Conservation (phyloP, 2,888 invertebrate genomes). For the Acrobasis consociella region DNA sequence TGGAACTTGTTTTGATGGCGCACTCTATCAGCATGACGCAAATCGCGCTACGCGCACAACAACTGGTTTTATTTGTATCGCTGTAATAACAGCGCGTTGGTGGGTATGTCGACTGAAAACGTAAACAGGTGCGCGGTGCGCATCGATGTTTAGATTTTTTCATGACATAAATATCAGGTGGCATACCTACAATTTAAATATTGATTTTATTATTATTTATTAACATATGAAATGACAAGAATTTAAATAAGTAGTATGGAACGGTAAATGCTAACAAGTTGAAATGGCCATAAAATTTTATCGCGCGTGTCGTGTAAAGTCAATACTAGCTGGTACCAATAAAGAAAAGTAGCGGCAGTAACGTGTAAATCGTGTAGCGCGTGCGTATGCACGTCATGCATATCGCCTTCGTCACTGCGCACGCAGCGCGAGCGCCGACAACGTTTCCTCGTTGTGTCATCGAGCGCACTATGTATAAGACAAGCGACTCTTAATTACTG, state of each 20-base stretch:
- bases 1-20: slow-evolving; percentile 52
- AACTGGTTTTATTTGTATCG: slow-evolving; percentile 23
- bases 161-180: slow-evolving; percentile 1
- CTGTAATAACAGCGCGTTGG: slow-evolving; percentile 25
- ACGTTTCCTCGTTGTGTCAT: slow-evolving; percentile 59
- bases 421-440: slow-evolving; percentile 56
- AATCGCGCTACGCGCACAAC: slow-evolving; percentile 38
- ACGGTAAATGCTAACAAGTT: background rate
- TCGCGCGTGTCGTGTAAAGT: background rate
- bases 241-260: background rate
- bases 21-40: slow-evolving; percentile 47
- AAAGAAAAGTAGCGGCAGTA: slow-evolving; percentile 17
- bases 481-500: background rate
- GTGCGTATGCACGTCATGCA: slow-evolving; percentile 39
- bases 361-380: slow-evolving; percentile 26
- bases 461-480: slow-evolving; percentile 34
- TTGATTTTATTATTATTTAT: background rate
- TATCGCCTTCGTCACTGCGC: slow-evolving; percentile 67
- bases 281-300: slow-evolving; percentile 6
- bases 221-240: background rate
- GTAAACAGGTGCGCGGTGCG: slow-evolving; percentile 43
- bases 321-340: slow-evolving; percentile 18
- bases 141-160: slow-evolving; percentile 6
- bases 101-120: slow-evolving; percentile 22
- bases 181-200: background rate